A percentile compares a stretch with the other conserved stretches of the same genome.
phyloP scores from a whole-genome alignment of 2,888 invertebrate genomes.

The Chaetogeoica ovagalla region DNA sequence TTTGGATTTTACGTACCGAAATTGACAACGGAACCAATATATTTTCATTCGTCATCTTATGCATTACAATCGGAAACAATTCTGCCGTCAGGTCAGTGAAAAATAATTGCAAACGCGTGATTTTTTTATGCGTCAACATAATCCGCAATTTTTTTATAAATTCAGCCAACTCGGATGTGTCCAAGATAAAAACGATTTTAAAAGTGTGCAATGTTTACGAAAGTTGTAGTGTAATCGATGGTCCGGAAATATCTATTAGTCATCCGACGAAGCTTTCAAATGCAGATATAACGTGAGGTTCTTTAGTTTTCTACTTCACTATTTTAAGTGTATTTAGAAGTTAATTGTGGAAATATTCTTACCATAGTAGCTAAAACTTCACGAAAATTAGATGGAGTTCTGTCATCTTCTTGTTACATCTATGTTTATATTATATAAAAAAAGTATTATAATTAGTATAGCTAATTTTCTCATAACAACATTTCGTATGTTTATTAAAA shows the following conservation, averaged over 20 bases:
- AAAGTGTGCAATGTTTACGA: conserved; percentile 40
- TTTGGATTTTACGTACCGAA: conserved; percentile 34
- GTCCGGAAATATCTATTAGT: conserved; percentile 32
- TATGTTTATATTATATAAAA: no score
- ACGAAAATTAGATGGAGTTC: no score
- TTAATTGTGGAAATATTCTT: no score
- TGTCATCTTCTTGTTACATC: no score
- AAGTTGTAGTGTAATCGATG: conserved; percentile 41
- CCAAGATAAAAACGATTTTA: conserved; percentile 31
- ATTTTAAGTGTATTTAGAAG: no score
- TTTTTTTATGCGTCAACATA: no score
- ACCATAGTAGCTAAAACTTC: no score
- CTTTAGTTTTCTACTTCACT: no score
- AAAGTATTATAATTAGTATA: no score
- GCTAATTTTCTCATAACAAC: no score
- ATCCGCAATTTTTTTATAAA: background rate
- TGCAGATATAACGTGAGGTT: conserved; percentile 26
- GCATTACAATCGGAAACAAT: conserved; percentile 29
- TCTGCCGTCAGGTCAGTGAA: conserved; percentile 31
- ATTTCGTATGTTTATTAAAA: no score
- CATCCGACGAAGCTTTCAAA: conserved; percentile 8
- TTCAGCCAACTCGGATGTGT: conserved; percentile 6
- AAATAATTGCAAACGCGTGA: background rate
- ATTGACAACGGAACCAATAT: conserved; percentile 18
- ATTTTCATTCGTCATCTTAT: conserved; percentile 38